A percentile compares a stretch with the other conserved stretches of the same genome.
Evolutionary conservation across 2,888 invertebrate genomes (phyloP).

Genomic region (Carterocephalus palaemon): DNA sequence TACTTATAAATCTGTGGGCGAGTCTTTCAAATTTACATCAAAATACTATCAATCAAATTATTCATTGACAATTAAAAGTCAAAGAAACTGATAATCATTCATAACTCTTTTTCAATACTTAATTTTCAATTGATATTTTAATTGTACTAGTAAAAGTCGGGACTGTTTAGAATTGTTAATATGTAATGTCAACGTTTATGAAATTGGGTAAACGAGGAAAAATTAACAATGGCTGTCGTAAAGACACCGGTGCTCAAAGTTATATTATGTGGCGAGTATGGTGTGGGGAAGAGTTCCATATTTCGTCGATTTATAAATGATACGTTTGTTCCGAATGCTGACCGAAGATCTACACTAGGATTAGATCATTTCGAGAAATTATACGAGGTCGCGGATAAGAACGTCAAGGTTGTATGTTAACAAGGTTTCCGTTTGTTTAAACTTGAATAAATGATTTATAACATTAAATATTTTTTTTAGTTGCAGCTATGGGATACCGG

Average conservation of each 20-base stretch:
- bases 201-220: too few relatives aligned
- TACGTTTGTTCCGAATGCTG: conserved; percentile 89
- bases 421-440: conserved; percentile 22
- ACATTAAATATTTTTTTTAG: conserved; percentile 68
- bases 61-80: too few relatives aligned
- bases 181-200: background rate
- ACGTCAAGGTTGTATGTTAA: conserved; percentile 82
- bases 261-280: conserved; percentile 96
- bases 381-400: conserved; percentile 86
- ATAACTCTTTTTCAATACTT: too few relatives aligned
- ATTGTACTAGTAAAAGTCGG: too few relatives aligned
- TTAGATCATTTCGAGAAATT: conserved; percentile 93
- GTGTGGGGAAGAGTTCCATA: conserved; percentile 95
- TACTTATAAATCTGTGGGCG: too few relatives aligned
- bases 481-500: conserved; percentile 98
- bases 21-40: too few relatives aligned
- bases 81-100: too few relatives aligned
- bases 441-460: conserved; percentile 21
- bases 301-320: conserved; percentile 94
- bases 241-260: conserved; percentile 93
- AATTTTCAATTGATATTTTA: too few relatives aligned
- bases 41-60: too few relatives aligned
- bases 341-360: conserved; percentile 92
- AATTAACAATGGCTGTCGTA: conserved; percentile 85
- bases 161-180: background rate